These are phyloP conservation scores for Metacarcinus magister DNA, from an alignment of 2,888 invertebrate genomes.

Conservation along the genomic window DNA sequence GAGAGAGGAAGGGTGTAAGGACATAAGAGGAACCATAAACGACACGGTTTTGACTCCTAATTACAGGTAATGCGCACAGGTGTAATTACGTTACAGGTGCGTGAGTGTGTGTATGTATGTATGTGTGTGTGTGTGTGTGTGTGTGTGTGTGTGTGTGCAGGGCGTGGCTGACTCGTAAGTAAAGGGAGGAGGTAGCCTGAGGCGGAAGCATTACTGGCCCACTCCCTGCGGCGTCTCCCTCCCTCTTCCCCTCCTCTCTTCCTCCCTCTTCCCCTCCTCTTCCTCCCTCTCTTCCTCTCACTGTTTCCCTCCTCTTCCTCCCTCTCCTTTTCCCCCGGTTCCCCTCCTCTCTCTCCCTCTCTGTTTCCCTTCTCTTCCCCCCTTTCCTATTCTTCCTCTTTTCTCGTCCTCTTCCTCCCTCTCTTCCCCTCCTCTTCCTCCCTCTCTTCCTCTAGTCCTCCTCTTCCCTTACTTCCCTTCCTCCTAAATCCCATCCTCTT, in stretches of 20 bases:
- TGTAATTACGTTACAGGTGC: neutral
- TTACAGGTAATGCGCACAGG: neutral
- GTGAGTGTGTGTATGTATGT: constrained; percentile 36
- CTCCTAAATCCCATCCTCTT: too few species aligned
- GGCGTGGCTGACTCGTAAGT: neutral
- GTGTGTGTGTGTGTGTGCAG: constrained; percentile 36
- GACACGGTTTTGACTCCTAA: neutral
- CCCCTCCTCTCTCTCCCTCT: neutral
- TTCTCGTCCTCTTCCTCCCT: neutral
- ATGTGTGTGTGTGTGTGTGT: constrained; percentile 6
- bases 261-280: neutral
- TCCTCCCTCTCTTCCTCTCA: neutral
- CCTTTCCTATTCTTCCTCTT: neutral
- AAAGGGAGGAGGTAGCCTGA: neutral
- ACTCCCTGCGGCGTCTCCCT: constrained; percentile 18
- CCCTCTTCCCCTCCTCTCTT: neutral
- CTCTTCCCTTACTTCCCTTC: too few species aligned
- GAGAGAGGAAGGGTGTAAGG: neutral
- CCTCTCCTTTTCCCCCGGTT: neutral
- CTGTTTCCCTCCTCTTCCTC: neutral
- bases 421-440: neutral
- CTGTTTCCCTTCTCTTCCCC: neutral
- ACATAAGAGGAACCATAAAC: neutral
- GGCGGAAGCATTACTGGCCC: neutral
- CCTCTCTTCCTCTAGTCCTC: neutral